phyloP scores from a whole-genome alignment of 2,113 vertebrate species.

The Ochotona princeps region DNA sequence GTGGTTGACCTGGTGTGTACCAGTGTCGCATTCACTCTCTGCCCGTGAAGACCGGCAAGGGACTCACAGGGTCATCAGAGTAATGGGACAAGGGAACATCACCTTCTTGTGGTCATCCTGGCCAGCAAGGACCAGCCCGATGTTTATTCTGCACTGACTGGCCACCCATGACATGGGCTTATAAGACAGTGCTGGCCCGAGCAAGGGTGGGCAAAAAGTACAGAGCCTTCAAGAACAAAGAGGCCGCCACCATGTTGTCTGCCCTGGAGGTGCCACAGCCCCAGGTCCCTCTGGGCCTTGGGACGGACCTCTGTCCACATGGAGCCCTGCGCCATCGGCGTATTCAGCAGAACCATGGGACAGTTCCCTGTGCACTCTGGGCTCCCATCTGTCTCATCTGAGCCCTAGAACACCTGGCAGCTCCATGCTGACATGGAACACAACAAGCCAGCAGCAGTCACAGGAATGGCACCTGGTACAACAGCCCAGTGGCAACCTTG shows the following conservation, averaged over 20 bases:
- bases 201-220: not conserved
- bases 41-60: not conserved
- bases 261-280: not conserved
- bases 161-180: not conserved
- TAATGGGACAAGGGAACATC: not conserved
- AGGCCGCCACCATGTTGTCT: no score
- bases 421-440: not conserved
- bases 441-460: not conserved
- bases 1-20: not conserved
- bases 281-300: not conserved
- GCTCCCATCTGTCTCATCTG: not conserved
- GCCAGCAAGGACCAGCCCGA: not conserved
- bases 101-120: no score
- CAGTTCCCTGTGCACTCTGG: not conserved
- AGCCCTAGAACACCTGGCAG: no score
- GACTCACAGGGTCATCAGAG: not conserved
- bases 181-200: not conserved
- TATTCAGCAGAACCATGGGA: not conserved
- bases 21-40: not conserved
- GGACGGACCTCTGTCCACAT: not conserved
- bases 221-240: not conserved
- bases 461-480: no score
- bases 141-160: no score
- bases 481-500: no score
- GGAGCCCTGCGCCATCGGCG: not conserved